Conservation (phyloP, 2,888 invertebrate species). For the Chrysodeixis includens region DNA sequence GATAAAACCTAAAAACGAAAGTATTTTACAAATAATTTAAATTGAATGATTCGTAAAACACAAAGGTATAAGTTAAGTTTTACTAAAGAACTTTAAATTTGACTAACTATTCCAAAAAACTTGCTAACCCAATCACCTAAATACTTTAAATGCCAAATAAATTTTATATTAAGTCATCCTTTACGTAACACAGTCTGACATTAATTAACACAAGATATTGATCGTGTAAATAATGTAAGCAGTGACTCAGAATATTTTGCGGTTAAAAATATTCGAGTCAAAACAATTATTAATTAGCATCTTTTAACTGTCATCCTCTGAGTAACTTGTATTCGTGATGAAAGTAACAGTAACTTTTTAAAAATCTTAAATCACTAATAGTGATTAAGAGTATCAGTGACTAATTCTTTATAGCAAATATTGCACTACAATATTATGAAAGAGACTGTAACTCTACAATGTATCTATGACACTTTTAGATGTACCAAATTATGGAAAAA, state of each 20-base stretch:
- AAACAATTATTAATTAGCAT: conserved; percentile 47
- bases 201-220: conserved; percentile 17
- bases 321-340: not conserved
- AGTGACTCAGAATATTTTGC: conserved; percentile 44
- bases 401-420: not conserved
- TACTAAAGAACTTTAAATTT: too few species aligned
- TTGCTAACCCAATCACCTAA: not conserved
- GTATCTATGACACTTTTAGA: too few species aligned
- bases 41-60: too few species aligned
- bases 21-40: too few species aligned
- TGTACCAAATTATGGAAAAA: too few species aligned
- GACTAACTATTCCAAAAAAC: too few species aligned
- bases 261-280: conserved; percentile 41
- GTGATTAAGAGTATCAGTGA: not conserved
- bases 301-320: not conserved
- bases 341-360: not conserved
- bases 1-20: too few species aligned
- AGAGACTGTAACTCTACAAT: too few species aligned
- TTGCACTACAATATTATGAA: too few species aligned
- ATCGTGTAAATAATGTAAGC: conserved; percentile 11
- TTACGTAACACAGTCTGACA: conserved; percentile 21
- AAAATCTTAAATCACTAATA: not conserved
- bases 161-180: not conserved
- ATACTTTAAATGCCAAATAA: not conserved
- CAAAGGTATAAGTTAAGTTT: too few species aligned